Evolutionary conservation across 2,888 invertebrate genomes (phyloP).

Genomic region (Catocala sponsa): DNA sequence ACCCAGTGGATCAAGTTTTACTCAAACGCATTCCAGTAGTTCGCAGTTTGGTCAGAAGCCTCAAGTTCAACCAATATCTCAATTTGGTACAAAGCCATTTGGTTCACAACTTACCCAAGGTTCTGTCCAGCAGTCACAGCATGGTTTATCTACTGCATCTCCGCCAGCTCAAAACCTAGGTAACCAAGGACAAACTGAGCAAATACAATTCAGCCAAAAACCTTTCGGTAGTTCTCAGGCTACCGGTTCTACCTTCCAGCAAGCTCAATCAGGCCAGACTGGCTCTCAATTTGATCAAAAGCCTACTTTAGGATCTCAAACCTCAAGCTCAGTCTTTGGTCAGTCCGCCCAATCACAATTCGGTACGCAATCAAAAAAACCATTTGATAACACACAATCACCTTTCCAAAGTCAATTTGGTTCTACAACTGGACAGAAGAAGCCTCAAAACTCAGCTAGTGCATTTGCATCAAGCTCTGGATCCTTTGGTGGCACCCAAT

Average conservation of each 20-base stretch:
- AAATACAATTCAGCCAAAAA: conserved; percentile 22
- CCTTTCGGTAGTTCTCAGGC: conserved; percentile 17
- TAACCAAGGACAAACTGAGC: conserved; percentile 14
- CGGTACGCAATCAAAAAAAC: conserved; percentile 13
- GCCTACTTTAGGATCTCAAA: neutral
- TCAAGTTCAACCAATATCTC: conserved; percentile 8
- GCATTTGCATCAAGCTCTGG: conserved; percentile 29
- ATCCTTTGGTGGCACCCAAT: conserved; percentile 22
- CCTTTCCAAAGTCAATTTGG: conserved; percentile 12
- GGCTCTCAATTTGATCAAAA: conserved; percentile 10
- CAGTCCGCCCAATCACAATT: conserved; percentile 5
- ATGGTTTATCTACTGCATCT: conserved; percentile 11
- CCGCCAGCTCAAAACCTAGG: conserved; percentile 21
- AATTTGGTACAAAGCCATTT: conserved; percentile 21
- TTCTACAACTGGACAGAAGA: conserved; percentile 17
- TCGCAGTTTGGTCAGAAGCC: conserved; percentile 9
- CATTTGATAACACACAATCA: conserved; percentile 1
- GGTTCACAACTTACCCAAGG: conserved; percentile 24
- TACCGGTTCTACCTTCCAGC: conserved; percentile 9
- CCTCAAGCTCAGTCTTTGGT: conserved; percentile 3
- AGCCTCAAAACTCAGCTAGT: conserved; percentile 22
- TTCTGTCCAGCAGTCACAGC: conserved; percentile 34
- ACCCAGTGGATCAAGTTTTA: neutral
- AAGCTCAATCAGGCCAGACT: conserved; percentile 19
- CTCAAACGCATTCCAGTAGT: conserved; percentile 4